Conservation (phyloP, 2,888 invertebrate species). For the Chelonus formosanus region DNA sequence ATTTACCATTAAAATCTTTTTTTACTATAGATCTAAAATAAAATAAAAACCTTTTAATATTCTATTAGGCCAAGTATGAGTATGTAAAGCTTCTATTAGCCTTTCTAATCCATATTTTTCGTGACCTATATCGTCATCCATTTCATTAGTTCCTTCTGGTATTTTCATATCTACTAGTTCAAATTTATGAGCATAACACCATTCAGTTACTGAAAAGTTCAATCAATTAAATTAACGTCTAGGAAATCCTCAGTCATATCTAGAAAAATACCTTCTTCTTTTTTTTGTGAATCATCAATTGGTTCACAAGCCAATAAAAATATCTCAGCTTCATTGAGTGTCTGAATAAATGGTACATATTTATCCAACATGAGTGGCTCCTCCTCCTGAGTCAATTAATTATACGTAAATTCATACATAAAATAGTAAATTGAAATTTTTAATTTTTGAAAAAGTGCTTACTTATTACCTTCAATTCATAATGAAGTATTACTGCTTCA, state of each 20-base stretch:
- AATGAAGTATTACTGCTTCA: conserved; percentile 73
- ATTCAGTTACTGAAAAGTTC: conserved; percentile 67
- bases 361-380: conserved; percentile 48
- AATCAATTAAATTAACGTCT: conserved; percentile 31
- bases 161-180: conserved; percentile 73
- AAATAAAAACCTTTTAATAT: conserved; percentile 68
- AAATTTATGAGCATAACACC: conserved; percentile 75
- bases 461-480: conserved; percentile 69
- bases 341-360: conserved; percentile 49
- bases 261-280: conserved; percentile 67
- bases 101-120: conserved; percentile 74
- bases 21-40: not conserved
- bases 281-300: conserved; percentile 57
- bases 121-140: conserved; percentile 65
- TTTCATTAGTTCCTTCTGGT: conserved; percentile 57
- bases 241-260: no score
- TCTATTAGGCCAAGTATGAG: conserved; percentile 78
- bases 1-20: conserved; percentile 10
- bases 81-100: conserved; percentile 75
- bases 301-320: conserved; percentile 53
- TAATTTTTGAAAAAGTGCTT: conserved; percentile 25
- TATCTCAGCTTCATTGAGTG: conserved; percentile 53
- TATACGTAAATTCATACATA: conserved; percentile 51
- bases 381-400: conserved; percentile 50
- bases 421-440: conserved; percentile 30